These are phyloP conservation scores for Tenthredo amoena DNA, from an alignment of 2,888 invertebrate species.

Conservation along the genomic window DNA sequence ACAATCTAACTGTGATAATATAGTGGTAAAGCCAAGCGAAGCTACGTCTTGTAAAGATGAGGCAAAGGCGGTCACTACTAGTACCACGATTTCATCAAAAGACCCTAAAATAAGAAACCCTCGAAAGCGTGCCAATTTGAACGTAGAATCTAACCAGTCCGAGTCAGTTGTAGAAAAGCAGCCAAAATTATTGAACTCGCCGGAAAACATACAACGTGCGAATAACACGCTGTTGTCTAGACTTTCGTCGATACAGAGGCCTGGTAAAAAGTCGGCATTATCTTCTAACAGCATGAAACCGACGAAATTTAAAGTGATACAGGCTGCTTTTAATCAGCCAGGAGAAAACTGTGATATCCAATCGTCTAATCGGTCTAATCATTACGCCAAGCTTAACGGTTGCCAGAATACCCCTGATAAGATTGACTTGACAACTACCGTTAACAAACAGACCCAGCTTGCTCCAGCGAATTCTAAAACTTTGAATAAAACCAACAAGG, in stretches of 20 bases:
- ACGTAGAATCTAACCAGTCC: slow-evolving; percentile 61
- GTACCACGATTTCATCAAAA: slow-evolving; percentile 62
- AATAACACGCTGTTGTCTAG: slow-evolving; percentile 60
- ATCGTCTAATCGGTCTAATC: slow-evolving; percentile 61
- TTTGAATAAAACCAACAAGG: slow-evolving; percentile 73
- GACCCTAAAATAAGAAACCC: slow-evolving; percentile 66
- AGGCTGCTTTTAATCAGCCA: slow-evolving; percentile 43
- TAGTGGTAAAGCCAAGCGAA: slow-evolving; percentile 70
- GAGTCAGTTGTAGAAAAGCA: slow-evolving; percentile 75
- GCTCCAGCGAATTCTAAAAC: slow-evolving; percentile 64
- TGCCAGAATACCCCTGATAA: slow-evolving; percentile 39
- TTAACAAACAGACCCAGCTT: slow-evolving; percentile 57
- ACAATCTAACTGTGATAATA: slow-evolving; percentile 76
- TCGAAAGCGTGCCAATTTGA: slow-evolving; percentile 72
- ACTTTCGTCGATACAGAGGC: slow-evolving; percentile 63
- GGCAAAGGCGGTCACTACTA: slow-evolving; percentile 64
- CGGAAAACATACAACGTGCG: slow-evolving; percentile 53
- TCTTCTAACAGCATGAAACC: slow-evolving; percentile 67
- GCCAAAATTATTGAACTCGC: slow-evolving; percentile 66
- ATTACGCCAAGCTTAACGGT: slow-evolving; percentile 67
- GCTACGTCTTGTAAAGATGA: slow-evolving; percentile 65
- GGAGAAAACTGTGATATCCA: slow-evolving; percentile 67
- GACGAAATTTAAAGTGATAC: slow-evolving; percentile 63
- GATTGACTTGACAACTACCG: not conserved
- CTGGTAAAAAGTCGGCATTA: slow-evolving; percentile 68